A percentile compares a stretch with the other conserved stretches of the same genome.
These are phyloP conservation scores for Drosophila takahashii DNA, from an alignment of 1,140 invertebrate genomes.

Conservation along the genomic window DNA sequence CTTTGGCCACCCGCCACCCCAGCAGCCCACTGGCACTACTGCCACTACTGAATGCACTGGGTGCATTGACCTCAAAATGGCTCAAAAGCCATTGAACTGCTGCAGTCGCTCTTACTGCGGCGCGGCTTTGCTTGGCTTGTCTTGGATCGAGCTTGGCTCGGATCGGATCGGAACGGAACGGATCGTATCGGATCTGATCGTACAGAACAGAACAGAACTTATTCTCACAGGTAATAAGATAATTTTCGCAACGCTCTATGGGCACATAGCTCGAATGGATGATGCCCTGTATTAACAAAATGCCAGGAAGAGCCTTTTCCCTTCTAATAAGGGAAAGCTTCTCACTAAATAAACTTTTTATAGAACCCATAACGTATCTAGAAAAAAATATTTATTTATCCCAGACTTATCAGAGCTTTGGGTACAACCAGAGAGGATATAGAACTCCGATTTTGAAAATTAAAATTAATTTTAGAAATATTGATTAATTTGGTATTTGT, in stretches of 20 bases:
- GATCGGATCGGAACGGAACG: not conserved
- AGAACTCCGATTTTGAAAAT: too few species aligned
- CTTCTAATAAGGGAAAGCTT: too few species aligned
- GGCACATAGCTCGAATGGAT: not conserved
- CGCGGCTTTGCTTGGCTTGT: not conserved
- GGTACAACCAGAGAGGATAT: not conserved
- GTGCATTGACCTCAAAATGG: slow-evolving; percentile 84
- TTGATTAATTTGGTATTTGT: too few species aligned
- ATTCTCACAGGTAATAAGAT: slow-evolving; percentile 23
- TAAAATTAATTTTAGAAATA: too few species aligned
- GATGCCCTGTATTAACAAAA: not conserved
- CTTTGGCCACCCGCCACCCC: slow-evolving; percentile 22
- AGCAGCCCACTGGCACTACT: slow-evolving; percentile 2
- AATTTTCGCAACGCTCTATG: slow-evolving; percentile 2
- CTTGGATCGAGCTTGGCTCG: not conserved
- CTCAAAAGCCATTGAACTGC: slow-evolving; percentile 84
- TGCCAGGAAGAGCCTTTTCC: too few species aligned
- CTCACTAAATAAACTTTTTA: too few species aligned
- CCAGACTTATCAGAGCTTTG: too few species aligned
- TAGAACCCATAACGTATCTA: too few species aligned
- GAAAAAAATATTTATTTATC: too few species aligned
- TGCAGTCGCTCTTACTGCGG: slow-evolving; percentile 20
- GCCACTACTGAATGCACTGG: slow-evolving; percentile 21
- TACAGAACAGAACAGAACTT: slow-evolving; percentile 8
- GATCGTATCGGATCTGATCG: slow-evolving; percentile 2